Percentiles rank a stretch among this genome's conserved stretches.
Conservation (phyloP, 2,113 vertebrate genomes). For the Larimichthys polyactis region DNA sequence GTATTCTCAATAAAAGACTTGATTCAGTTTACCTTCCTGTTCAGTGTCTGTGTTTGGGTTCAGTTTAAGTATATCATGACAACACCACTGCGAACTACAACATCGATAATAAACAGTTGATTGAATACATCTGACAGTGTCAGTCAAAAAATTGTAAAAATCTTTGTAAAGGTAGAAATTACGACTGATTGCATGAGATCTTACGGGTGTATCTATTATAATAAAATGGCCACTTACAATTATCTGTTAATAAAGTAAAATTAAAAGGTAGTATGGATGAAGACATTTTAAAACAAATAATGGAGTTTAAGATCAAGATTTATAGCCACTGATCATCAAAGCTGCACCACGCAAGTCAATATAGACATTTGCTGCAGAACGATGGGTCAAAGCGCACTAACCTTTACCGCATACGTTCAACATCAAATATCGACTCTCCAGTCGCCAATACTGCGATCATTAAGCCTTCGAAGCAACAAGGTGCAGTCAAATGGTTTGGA, state of each 20-base stretch:
- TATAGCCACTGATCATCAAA: constrained; percentile 29
- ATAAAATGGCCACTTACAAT: neutral
- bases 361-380: constrained; percentile 5
- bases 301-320: constrained; percentile 13
- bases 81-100: neutral
- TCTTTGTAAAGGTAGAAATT: neutral
- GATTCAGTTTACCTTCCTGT: too few relatives aligned
- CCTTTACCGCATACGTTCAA: constrained; percentile 16
- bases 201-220: neutral
- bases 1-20: too few relatives aligned
- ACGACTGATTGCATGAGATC: neutral
- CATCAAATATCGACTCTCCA: neutral
- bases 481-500: constrained; percentile 13
- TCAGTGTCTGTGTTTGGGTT: too few relatives aligned
- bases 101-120: neutral
- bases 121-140: neutral
- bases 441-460: constrained; percentile 19
- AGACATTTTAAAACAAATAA: neutral
- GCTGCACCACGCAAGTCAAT: constrained; percentile 42
- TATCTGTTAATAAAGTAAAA: neutral
- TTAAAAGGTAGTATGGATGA: neutral
- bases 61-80: too few relatives aligned
- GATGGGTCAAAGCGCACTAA: neutral
- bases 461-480: constrained; percentile 20
- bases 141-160: neutral